A percentile compares a stretch with the other conserved stretches of the same genome.
These are phyloP conservation scores for Maconellicoccus hirsutus DNA, from an alignment of 1,140 invertebrate species.

Conservation along the genomic window DNA sequence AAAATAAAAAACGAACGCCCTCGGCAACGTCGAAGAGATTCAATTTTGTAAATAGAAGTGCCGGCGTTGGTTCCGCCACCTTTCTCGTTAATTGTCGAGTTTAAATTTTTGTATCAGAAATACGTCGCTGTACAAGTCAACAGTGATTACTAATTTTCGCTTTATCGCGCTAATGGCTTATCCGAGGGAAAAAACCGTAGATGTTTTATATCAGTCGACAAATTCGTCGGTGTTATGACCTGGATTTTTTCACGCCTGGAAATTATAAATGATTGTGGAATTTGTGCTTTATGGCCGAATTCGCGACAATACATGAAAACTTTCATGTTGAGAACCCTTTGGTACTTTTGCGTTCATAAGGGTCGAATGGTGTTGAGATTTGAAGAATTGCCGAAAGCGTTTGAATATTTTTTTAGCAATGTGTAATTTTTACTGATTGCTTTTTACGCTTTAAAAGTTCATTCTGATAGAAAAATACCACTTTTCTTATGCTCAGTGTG, in stretches of 20 bases:
- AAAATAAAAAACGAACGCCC: slow-evolving; percentile 16
- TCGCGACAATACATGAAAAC: too few relatives aligned
- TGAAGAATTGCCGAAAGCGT: not conserved
- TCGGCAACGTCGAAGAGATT: not conserved
- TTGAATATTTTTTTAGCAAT: not conserved
- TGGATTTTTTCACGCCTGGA: too few relatives aligned
- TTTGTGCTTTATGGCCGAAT: too few relatives aligned
- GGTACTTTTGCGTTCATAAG: not conserved
- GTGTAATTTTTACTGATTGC: slow-evolving; percentile 4
- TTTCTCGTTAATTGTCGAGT: slow-evolving; percentile 18
- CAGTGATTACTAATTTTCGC: not conserved
- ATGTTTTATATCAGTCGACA: too few relatives aligned
- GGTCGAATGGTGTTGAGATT: not conserved
- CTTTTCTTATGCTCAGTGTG: too few relatives aligned
- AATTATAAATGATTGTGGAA: too few relatives aligned
- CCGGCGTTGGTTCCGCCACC: slow-evolving; percentile 6
- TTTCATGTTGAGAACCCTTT: not conserved
- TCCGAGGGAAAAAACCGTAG: too few relatives aligned
- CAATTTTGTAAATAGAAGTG: slow-evolving; percentile 19
- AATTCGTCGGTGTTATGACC: too few relatives aligned
- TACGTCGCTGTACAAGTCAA: not conserved
- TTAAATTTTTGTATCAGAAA: slow-evolving; percentile 12
- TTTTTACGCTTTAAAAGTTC: not conserved
- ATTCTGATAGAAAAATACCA: not conserved
- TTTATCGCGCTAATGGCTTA: too few relatives aligned